Percentiles rank a stretch among this genome's conserved stretches.
These are phyloP conservation scores for Muntiacus reevesi DNA, from an alignment of 2,113 vertebrate genomes.

Conservation along the genomic window DNA sequence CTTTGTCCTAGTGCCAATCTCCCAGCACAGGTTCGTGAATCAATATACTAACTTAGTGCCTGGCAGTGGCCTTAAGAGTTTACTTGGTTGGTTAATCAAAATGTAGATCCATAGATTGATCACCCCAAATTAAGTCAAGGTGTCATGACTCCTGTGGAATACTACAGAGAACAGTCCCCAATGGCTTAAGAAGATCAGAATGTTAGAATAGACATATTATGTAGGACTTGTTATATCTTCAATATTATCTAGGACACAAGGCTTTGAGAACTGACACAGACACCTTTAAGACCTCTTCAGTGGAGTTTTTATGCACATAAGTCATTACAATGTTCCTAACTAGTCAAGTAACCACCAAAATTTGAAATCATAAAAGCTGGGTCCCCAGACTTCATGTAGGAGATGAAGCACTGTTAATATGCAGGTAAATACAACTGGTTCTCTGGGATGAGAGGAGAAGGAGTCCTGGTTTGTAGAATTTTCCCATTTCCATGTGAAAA, in stretches of 20 bases:
- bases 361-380: neutral
- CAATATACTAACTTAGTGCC: neutral
- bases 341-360: neutral
- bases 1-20: neutral
- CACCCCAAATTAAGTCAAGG: neutral
- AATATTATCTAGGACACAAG: neutral
- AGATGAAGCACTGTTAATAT: neutral
- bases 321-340: neutral
- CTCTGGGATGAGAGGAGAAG: neutral
- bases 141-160: neutral
- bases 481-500: neutral
- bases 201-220: neutral
- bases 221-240: neutral
- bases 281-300: neutral
- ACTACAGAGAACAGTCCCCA: neutral
- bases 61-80: neutral
- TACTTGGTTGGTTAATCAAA: neutral
- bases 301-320: neutral
- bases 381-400: neutral
- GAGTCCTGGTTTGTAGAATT: neutral
- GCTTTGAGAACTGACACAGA: neutral
- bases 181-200: neutral
- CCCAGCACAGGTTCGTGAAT: neutral
- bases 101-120: neutral
- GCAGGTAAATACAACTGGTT: neutral